A percentile compares a stretch with the other conserved stretches of the same genome.
These are phyloP conservation scores for Lynx canadensis DNA, from an alignment of 2,113 vertebrate species.

Conservation along the genomic window DNA sequence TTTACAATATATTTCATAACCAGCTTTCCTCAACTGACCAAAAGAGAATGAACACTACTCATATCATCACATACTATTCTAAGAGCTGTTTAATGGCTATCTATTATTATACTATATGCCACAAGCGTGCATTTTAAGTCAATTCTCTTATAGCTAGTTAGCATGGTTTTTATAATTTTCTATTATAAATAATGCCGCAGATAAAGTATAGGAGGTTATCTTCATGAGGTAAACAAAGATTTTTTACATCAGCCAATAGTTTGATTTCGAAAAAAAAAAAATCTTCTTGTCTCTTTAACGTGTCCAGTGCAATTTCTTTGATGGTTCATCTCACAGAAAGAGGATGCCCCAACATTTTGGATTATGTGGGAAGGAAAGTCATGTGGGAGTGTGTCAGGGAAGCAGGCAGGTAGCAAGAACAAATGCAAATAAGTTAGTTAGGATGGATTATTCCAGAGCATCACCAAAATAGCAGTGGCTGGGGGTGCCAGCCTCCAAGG, in stretches of 20 bases:
- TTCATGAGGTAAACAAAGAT: not conserved
- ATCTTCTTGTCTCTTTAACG: not conserved
- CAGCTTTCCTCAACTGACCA: not conserved
- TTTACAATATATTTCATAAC: not conserved
- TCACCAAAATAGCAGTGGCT: not conserved
- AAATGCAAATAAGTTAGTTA: not conserved
- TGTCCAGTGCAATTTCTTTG: not conserved
- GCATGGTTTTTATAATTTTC: not conserved
- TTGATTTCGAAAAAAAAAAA: not conserved
- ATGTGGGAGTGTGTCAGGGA: accelerated
- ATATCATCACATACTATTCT: not conserved
- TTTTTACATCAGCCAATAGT: not conserved
- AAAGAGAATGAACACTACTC: not conserved
- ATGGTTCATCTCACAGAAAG: not conserved
- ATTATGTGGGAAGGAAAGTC: not conserved
- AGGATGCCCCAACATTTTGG: not conserved
- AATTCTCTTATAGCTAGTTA: not conserved
- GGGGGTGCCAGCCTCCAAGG: not conserved
- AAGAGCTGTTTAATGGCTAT: not conserved
- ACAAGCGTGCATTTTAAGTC: not conserved
- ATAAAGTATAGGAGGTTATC: not conserved
- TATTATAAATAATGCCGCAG: not conserved
- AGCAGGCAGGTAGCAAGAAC: not conserved
- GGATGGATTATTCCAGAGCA: not conserved
- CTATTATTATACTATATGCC: not conserved